phyloP scores from a whole-genome alignment of 2,797 vertebrate genomes.

The Oreortyx pictus region DNA sequence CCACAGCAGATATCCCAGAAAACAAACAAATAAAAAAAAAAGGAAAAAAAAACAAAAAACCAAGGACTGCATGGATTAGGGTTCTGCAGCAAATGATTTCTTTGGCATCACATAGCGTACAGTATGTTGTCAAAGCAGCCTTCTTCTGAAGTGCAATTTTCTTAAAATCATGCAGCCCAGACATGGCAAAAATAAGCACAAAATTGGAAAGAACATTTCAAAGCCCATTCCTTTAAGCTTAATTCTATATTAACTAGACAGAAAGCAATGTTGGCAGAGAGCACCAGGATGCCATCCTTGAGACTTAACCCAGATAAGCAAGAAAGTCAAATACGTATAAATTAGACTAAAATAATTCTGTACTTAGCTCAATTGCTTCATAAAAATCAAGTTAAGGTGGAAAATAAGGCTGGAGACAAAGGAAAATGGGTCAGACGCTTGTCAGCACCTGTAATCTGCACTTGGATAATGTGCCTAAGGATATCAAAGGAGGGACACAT shows the following conservation, averaged over 20 bases:
- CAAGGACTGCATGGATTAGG: not conserved
- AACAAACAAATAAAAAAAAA: not conserved
- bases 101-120: not conserved
- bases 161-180: not conserved
- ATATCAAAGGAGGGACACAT: accelerated
- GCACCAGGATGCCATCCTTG: not conserved
- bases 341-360: not conserved
- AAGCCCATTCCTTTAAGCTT: not conserved
- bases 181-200: constrained; percentile 8
- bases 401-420: not conserved
- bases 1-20: not conserved
- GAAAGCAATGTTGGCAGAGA: not conserved
- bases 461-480: not conserved
- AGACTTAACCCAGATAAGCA: not conserved
- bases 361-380: not conserved
- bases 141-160: not conserved
- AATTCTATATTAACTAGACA: not conserved
- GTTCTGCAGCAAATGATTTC: not conserved
- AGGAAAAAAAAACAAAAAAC: not conserved
- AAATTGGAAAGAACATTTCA: not conserved
- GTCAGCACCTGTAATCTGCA: not conserved
- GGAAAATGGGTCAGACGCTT: not conserved
- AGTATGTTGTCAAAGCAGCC: not conserved
- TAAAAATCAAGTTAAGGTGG: not conserved
- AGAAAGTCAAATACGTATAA: not conserved